Evolutionary conservation across 1,140 invertebrate genomes (phyloP).

Genomic region (Saccostrea cuccullata): DNA sequence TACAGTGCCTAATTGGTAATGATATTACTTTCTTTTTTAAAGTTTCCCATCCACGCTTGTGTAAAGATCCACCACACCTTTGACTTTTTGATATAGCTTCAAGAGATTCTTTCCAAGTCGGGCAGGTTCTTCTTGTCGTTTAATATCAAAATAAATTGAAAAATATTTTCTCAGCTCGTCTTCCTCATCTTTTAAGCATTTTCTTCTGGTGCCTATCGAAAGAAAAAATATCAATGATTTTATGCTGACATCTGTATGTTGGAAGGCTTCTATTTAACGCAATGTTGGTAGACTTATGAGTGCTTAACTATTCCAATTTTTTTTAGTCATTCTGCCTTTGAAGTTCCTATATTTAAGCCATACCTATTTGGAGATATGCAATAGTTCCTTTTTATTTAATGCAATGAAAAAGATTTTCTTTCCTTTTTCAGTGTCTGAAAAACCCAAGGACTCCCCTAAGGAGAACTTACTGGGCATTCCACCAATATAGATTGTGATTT

Average conservation of each 20-base stretch:
- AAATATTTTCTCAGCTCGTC: background rate
- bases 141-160: background rate
- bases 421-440: background rate
- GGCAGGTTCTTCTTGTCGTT: background rate
- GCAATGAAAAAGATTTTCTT: too few relatives aligned
- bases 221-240: too few relatives aligned
- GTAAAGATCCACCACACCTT: background rate
- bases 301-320: background rate
- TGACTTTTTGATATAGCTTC: background rate
- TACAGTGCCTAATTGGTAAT: too few relatives aligned
- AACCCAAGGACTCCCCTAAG: too few relatives aligned
- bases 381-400: background rate
- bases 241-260: background rate
- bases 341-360: background rate
- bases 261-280: background rate
- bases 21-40: background rate
- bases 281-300: background rate
- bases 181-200: background rate
- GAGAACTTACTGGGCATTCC: too few relatives aligned
- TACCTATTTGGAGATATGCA: background rate
- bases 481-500: too few relatives aligned
- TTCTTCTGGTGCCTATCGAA: too few relatives aligned
- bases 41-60: background rate
- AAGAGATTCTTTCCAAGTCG: background rate
- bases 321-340: background rate